phyloP scores from a whole-genome alignment of 2,888 invertebrate species.

The Mythimna vitellina region DNA sequence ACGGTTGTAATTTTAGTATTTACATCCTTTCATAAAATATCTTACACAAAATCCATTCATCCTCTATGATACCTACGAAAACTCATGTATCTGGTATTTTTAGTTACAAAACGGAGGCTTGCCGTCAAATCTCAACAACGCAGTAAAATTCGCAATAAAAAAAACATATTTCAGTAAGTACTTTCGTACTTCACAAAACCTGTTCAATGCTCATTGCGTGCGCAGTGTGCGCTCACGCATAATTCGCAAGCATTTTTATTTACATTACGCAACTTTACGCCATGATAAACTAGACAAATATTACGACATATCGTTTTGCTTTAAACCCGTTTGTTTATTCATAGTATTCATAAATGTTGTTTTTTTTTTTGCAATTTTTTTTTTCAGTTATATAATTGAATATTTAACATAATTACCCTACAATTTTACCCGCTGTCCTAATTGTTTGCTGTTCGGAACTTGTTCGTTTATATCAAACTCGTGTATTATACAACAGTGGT shows the following conservation, averaged over 20 bases:
- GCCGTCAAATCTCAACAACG: constrained; percentile 2
- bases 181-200: constrained; percentile 48
- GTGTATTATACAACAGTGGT: constrained; percentile 44
- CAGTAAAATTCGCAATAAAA: constrained; percentile 41
- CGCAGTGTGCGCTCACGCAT: constrained; percentile 51
- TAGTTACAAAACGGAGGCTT: constrained; percentile 16
- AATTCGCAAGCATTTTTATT: constrained; percentile 58
- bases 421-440: constrained; percentile 37
- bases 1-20: neutral
- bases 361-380: constrained; percentile 61
- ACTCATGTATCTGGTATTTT: neutral
- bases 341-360: constrained; percentile 11
- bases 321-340: constrained; percentile 49
- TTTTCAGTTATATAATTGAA: constrained; percentile 52
- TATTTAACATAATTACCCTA: constrained; percentile 47
- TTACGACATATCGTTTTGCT: constrained; percentile 48
- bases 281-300: constrained; percentile 59
- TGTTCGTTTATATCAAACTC: constrained; percentile 5
- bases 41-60: neutral
- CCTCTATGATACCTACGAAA: neutral
- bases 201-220: constrained; percentile 46
- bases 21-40: neutral
- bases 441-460: constrained; percentile 30
- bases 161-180: constrained; percentile 26
- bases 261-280: constrained; percentile 49